These are phyloP conservation scores for Campaea margaritaria DNA, from an alignment of 2,888 invertebrate genomes.

Conservation along the genomic window DNA sequence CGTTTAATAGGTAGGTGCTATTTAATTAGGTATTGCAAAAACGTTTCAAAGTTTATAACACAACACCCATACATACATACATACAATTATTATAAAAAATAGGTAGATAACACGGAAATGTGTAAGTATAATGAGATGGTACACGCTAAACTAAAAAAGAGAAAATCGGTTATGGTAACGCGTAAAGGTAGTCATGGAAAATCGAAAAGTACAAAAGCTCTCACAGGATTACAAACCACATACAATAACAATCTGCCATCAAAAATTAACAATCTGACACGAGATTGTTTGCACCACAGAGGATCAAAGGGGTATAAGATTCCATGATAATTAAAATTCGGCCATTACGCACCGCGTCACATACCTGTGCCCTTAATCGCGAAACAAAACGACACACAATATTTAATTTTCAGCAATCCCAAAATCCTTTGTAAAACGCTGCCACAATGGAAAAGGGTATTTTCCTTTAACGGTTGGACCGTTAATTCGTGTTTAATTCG, in stretches of 20 bases:
- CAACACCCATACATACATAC: no score
- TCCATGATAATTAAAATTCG: conserved; percentile 59
- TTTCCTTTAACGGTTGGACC: conserved; percentile 81
- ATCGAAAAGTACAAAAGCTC: no score
- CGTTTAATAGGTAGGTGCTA: no score
- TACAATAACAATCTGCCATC: conserved; percentile 27
- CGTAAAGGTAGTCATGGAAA: no score
- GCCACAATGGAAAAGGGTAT: conserved; percentile 83
- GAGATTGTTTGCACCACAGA: conserved; percentile 36
- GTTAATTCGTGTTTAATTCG: conserved; percentile 85
- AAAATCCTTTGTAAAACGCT: conserved; percentile 80
- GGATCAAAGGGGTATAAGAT: conserved; percentile 46
- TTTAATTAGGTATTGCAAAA: no score
- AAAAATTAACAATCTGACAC: conserved; percentile 41
- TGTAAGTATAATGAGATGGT: no score
- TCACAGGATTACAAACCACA: conserved; percentile 3
- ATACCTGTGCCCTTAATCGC: conserved; percentile 69
- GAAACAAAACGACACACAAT: conserved; percentile 79
- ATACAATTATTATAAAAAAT: no score
- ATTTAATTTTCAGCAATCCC: conserved; percentile 83
- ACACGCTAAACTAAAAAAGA: no score
- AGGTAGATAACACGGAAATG: no score
- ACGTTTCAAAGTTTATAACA: no score
- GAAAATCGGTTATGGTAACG: no score
- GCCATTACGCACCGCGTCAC: conserved; percentile 58